Evolutionary conservation across 2,888 invertebrate species (phyloP), one percentile per base, ranked within the genome.

Genomic region (Drosophila rubida): DNA sequence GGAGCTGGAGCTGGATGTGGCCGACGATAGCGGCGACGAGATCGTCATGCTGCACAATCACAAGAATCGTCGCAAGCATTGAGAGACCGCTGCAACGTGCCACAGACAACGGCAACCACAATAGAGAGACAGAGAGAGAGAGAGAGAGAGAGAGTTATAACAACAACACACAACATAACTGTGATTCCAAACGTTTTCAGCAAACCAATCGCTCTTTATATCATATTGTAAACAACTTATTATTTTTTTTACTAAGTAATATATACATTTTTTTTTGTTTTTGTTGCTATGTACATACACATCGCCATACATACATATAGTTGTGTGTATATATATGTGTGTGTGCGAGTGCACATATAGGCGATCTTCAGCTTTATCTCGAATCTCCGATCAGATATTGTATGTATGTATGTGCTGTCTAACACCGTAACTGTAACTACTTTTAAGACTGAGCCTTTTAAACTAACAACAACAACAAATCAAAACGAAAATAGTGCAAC

Each of bases 1-100:
- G 0, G 27, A 50, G 6, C 8, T 35, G 27, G 61, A 39, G 2
- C n/a, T 45, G 25, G 89, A 88, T 55, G 78, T 72, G 30, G 78
- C 75, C 46, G 90, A 90, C 22, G 90, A 89, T 2, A 90, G 90
- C 50, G 80, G 89, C 46, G 90, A 90, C 50, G 90, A 90, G 61
- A 88, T 90, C 57, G 73, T 90, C 45, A 90, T 90, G 90, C 48
- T 90, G 61, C 87, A 89, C 35, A 88, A 89, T 48, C 73, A 63
- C 32, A 85, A 51, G 25, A 60, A 77, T 55, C 69, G 67, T 16
- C 76, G 82, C 30, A 75, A 68, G 23, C 68, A 69, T 19, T 84
- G 77, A 39, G 44, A 16, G 6, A 23, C 23, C 22, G 1, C 35
- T 51, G 27, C 37, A 53, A 19, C 9, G 8, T 7, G 9, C 44